phyloP scores from a whole-genome alignment of 2,113 vertebrate species.

The Casuarius casuarius region DNA sequence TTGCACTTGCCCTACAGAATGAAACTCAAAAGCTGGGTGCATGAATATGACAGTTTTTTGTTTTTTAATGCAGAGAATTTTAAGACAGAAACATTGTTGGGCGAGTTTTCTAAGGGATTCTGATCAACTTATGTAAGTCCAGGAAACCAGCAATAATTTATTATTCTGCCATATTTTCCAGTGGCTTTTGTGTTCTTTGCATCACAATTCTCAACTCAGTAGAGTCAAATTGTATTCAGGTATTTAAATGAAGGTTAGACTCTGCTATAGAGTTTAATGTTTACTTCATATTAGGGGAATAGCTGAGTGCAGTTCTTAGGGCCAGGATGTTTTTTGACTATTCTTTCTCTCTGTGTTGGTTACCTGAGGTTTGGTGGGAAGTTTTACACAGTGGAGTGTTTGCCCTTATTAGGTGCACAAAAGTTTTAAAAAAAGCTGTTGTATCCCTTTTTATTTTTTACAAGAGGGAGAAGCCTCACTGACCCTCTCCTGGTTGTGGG shows the following conservation, averaged over 20 bases:
- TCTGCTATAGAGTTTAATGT: not conserved
- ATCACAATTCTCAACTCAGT: not conserved
- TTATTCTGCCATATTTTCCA: not conserved
- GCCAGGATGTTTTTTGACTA: not conserved
- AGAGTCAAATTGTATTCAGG: not conserved
- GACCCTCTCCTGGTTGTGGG: not conserved
- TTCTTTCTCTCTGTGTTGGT: not conserved
- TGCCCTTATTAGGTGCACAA: rapidly evolving
- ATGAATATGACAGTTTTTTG: constrained; percentile 31
- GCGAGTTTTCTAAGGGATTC: constrained; percentile 12
- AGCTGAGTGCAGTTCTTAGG: not conserved
- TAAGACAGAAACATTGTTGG: not conserved
- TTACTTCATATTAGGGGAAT: not conserved
- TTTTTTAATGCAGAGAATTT: constrained; percentile 16
- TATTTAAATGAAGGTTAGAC: not conserved
- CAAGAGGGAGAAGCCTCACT: not conserved
- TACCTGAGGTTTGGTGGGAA: not conserved
- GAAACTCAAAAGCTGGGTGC: not conserved
- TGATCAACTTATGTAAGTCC: not conserved
- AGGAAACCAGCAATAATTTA: not conserved
- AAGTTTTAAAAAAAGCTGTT: not conserved
- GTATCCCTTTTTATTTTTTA: not conserved
- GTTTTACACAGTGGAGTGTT: not conserved
- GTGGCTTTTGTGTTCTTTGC: constrained; percentile 15
- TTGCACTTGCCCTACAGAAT: constrained; percentile 28